Base-by-base conservation (phyloP, 2,888 invertebrate species). In the Cantharis nigra region DNA sequence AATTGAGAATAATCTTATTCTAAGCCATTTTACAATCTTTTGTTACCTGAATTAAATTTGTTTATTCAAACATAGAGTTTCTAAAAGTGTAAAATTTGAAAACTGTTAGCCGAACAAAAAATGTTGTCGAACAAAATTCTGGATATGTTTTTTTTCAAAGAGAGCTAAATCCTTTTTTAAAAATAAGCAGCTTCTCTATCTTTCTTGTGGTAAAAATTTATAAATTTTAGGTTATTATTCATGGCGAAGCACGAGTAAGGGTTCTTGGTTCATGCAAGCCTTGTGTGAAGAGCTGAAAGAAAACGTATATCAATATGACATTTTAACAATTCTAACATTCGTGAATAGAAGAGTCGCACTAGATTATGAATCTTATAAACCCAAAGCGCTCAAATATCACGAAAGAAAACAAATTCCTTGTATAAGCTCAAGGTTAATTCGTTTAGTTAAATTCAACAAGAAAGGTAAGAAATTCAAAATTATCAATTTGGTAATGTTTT, bases 221-320 rank as follows among this genome's bases (percentile, higher is more conserved):
- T 26, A 30, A 30, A 30, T 30, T 30, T 30, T 30, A 30, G 28
- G 98, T 73, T 97, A 93, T 87, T 98, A 94, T 89, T 97, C 98
- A 0, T 98, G 98, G 98, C 92, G 98, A 73, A 98, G 98, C 86
- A 96, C 97, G 30, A 95, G 95, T 26, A 93, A 96, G 80, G 98
- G 98, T 0, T 98, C 98, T 0, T 98, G 98, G 98, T 98, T 98
- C 86, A 95, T 98, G 90, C 98, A 98, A 89, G 94, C 98, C 0
- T 90, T 98, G 28, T 96, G 96, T 85, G 91, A 93, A 49, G 96
- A 97, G 84, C 87, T 98, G 71, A 92, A 93, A 76, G 92, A 92
- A 80, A 92, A 94, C 85, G 95, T 94, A 9, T 91, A 91, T 81
- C 92, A 93, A 62, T 91, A 93, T 85, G 97, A 98, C 86, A 90